These are phyloP conservation scores for Parapsyche elsis DNA, from an alignment of 1,140 invertebrate species.

Conservation along the genomic window DNA sequence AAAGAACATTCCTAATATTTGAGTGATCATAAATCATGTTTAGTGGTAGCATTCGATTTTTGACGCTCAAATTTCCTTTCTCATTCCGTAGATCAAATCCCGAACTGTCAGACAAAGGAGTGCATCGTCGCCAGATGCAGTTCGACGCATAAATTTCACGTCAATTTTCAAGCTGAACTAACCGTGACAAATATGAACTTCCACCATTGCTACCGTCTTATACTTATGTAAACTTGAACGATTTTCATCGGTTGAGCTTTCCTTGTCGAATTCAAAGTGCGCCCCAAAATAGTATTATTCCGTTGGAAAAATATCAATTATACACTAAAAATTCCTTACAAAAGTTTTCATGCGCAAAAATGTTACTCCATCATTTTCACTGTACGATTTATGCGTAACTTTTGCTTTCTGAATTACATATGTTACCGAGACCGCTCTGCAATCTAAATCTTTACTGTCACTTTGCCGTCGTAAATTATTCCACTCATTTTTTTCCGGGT, in stretches of 20 bases:
- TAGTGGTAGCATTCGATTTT: slow-evolving; percentile 4
- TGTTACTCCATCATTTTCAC: not conserved
- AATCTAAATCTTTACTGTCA: not conserved
- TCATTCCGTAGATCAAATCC: not conserved
- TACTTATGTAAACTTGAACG: not conserved
- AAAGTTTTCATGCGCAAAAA: not conserved
- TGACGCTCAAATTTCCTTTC: not conserved
- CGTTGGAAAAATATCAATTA: no score
- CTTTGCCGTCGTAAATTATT: not conserved
- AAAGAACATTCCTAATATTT: slow-evolving; percentile 27
- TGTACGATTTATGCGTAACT: not conserved
- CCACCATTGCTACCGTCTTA: not conserved
- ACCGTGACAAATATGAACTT: slow-evolving; percentile 21
- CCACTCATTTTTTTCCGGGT: not conserved
- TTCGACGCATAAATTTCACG: slow-evolving; percentile 36
- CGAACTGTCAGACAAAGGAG: not conserved
- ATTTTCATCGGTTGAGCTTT: no score
- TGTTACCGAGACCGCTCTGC: not conserved
- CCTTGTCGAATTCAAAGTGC: no score
- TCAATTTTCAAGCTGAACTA: slow-evolving; percentile 25
- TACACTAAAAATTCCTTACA: no score
- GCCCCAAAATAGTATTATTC: no score
- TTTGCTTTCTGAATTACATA: not conserved
- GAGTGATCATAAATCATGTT: slow-evolving; percentile 21
- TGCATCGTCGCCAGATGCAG: not conserved